Percentiles rank a stretch among this genome's conserved stretches.
Conservation (phyloP, 2,797 vertebrate species). For the Pangasius larnaudii region DNA sequence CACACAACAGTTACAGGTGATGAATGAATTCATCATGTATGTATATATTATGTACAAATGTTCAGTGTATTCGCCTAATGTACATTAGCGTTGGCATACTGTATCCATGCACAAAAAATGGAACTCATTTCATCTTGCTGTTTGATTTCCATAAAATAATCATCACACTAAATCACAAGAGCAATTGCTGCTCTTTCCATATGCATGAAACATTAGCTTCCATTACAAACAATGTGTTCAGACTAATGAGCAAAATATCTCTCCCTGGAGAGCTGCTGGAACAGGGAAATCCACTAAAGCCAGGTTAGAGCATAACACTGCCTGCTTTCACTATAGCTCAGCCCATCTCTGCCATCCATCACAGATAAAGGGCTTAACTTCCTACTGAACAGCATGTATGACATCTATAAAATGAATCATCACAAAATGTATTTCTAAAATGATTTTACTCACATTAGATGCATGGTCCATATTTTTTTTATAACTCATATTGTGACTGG, state of each 20-base stretch:
- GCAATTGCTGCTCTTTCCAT: conserved; percentile 67
- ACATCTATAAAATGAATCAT: conserved; percentile 2
- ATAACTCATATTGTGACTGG: not conserved
- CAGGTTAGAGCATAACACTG: conserved; percentile 68
- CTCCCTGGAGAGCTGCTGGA: conserved; percentile 61
- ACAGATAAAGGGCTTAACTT: not conserved
- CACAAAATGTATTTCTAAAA: conserved; percentile 4
- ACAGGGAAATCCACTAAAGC: conserved; percentile 74
- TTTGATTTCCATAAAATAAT: conserved; percentile 82
- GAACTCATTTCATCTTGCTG: conserved; percentile 58
- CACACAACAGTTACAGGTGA: not conserved
- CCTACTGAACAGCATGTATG: not conserved
- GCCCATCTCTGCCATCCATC: conserved; percentile 15
- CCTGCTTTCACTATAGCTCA: conserved; percentile 31
- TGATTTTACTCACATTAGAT: not conserved
- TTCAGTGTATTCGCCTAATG: conserved; percentile 15
- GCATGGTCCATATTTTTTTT: not conserved
- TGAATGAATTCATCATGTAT: not conserved
- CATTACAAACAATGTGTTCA: conserved; percentile 74
- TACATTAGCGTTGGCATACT: conserved; percentile 31
- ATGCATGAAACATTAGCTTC: conserved; percentile 78
- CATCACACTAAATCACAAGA: conserved; percentile 77
- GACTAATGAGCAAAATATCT: conserved; percentile 75
- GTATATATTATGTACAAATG: conserved; percentile 4
- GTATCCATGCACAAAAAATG: conserved; percentile 29